These are phyloP conservation scores for Rhagoletis pomonella DNA, from an alignment of 1,140 invertebrate species.

Conservation along the genomic window DNA sequence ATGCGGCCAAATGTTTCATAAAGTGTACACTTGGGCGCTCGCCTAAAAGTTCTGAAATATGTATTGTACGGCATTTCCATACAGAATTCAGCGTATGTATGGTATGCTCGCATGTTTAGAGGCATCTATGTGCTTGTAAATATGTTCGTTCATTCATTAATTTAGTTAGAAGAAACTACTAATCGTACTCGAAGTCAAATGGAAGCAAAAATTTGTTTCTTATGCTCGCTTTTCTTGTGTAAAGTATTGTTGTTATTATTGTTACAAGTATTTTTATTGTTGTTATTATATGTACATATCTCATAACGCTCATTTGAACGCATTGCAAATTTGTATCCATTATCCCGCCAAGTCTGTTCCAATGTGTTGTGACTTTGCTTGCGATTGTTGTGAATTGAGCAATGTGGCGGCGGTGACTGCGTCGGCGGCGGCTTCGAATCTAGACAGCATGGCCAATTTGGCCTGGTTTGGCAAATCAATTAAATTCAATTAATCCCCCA, in stretches of 20 bases:
- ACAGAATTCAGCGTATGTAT: neutral
- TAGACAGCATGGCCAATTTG: conserved; percentile 73
- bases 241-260: neutral
- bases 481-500: conserved; percentile 74
- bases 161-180: neutral
- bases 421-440: conserved; percentile 56
- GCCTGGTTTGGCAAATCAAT: conserved; percentile 74
- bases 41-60: neutral
- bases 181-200: neutral
- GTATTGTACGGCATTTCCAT: neutral
- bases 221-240: neutral
- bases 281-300: neutral
- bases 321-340: neutral
- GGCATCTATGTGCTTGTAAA: neutral
- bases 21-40: neutral
- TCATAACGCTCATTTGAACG: no score
- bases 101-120: neutral
- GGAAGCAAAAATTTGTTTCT: neutral
- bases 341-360: neutral
- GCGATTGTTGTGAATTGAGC: neutral
- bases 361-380: neutral
- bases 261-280: neutral
- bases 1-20: conserved; percentile 27
- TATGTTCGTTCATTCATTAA: conserved; percentile 44
- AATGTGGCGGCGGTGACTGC: no score